phyloP scores from a whole-genome alignment of 2,888 invertebrate genomes.

The Pseudeuparius sepicola region DNA sequence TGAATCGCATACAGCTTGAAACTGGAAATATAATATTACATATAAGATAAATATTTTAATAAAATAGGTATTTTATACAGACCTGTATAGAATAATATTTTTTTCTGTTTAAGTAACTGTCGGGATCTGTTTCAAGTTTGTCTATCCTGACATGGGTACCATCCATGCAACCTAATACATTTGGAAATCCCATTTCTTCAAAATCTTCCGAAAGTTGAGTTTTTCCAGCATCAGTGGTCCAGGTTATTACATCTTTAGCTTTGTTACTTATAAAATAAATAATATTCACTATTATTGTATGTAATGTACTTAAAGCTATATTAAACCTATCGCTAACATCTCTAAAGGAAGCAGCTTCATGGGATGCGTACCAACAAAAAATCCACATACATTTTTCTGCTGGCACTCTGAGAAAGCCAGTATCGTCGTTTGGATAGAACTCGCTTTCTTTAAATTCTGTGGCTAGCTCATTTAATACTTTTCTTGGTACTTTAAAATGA shows the following conservation, averaged over 20 bases:
- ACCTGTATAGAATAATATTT: conserved; percentile 18
- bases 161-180: conserved; percentile 18
- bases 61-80: too few relatives aligned
- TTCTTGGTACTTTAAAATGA: conserved; percentile 14
- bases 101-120: conserved; percentile 21
- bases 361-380: conserved; percentile 21
- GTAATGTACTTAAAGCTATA: conserved; percentile 18
- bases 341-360: conserved; percentile 21
- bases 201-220: conserved; percentile 15
- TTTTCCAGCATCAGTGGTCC: conserved; percentile 20
- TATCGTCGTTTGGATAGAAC: conserved; percentile 14
- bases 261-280: conserved; percentile 18
- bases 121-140: conserved; percentile 17
- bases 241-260: conserved; percentile 19
- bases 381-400: conserved; percentile 11
- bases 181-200: conserved; percentile 15
- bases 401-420: conserved; percentile 10
- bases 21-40: conserved; percentile 12
- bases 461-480: conserved; percentile 9
- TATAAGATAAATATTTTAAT: too few relatives aligned
- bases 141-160: conserved; percentile 20
- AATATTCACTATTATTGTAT: conserved; percentile 16
- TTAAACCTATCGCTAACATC: conserved; percentile 23
- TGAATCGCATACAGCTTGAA: conserved; percentile 14
- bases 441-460: conserved; percentile 12